Evolutionary conservation across 2,797 vertebrate species (phyloP), one percentile per base, ranked within the genome.

Genomic region (Scolopax bukidnonensis): DNA sequence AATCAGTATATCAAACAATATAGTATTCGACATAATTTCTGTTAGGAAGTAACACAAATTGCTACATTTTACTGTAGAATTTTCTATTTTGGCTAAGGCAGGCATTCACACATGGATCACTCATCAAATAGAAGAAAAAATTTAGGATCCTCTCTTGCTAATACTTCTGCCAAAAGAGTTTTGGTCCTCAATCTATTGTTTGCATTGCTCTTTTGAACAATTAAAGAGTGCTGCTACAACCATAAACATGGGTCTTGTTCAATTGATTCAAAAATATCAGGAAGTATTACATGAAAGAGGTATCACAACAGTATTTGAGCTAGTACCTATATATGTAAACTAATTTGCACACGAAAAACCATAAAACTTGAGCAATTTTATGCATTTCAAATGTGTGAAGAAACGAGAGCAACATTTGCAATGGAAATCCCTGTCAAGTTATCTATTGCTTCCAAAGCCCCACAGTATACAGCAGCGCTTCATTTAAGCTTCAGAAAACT

Each of bases 381-480:
- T 89, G 80, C 43, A 77, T 80, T 27, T 82, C 77, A 86, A 94
- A 80, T 57, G 63, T 56, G 40, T 67, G 79, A 84, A 94, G 94
- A 94, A 94, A 90, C 15, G 67, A 91, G 56, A 91, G 54, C 63
- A 94, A 87, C 71, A 87, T 93, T 93, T 97, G 89, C 92, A 95
- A 84, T 91, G 74, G 88, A 94, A 94, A 96, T 93, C 56, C 74
- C 86, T 87, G 67, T 70, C 93, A 87, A 74, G 67, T 59, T 74
- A 71, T 32, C 74, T 77, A 19, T 53, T 74, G 33, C 78, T 94
- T 91, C 77, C 83, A 79, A 91, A 94, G 63, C 47, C 69, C 50
- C 45, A 64, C 56, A 60, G 24, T 65, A 81, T 4, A 84, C 38
- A 88, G 40, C n/a, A 84, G n/a, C 40, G 50, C 59, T 94, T 94